Percentiles rank a stretch among this genome's conserved stretches.
Evolutionary conservation across 1,140 invertebrate species (phyloP).

Genomic region (Drosophila tani): DNA sequence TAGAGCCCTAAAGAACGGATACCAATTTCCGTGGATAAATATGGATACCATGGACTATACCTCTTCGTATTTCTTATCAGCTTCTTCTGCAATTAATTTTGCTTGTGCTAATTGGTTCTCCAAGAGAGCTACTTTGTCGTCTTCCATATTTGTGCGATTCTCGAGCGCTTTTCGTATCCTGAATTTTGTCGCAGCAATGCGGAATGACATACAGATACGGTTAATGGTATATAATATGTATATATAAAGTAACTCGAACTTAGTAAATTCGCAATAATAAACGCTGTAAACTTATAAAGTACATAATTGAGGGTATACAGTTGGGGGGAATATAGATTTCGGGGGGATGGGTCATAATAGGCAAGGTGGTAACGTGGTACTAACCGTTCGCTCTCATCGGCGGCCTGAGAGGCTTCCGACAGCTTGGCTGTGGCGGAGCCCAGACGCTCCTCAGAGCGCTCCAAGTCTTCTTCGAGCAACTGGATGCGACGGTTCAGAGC

Average conservation of each 20-base stretch:
- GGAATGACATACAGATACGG: conserved; percentile 29
- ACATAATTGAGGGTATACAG: conserved; percentile 28
- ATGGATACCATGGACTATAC: conserved; percentile 86
- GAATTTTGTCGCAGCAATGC: conserved; percentile 71
- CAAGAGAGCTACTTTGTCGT: conserved; percentile 97
- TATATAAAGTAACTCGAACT: conserved; percentile 72
- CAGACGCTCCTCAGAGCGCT: conserved; percentile 98
- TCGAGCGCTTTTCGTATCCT: conserved; percentile 99
- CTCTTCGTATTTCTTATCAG: conserved; percentile 99
- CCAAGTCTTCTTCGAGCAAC: conserved; percentile 98
- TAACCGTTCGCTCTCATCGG: conserved; percentile 99
- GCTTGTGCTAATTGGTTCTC: conserved; percentile 98
- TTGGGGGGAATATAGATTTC: conserved; percentile 14
- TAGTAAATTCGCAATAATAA: conserved; percentile 35
- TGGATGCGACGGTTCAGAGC: conserved; percentile 99
- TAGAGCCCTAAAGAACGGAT: conserved; percentile 67
- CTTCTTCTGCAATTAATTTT: conserved; percentile 98
- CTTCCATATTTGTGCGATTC: conserved; percentile 99
- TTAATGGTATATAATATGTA: conserved; percentile 45
- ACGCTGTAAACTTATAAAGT: conserved; percentile 65
- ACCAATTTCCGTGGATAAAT: conserved; percentile 45
- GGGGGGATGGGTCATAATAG: conserved; percentile 17
- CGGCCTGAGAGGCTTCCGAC: conserved; percentile 99
- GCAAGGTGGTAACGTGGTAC: conserved; percentile 74
- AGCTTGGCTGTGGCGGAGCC: conserved; percentile 98